These are phyloP conservation scores for Zelostemma sp. DNA, from an alignment of 1,140 invertebrate species.

Conservation along the genomic window DNA sequence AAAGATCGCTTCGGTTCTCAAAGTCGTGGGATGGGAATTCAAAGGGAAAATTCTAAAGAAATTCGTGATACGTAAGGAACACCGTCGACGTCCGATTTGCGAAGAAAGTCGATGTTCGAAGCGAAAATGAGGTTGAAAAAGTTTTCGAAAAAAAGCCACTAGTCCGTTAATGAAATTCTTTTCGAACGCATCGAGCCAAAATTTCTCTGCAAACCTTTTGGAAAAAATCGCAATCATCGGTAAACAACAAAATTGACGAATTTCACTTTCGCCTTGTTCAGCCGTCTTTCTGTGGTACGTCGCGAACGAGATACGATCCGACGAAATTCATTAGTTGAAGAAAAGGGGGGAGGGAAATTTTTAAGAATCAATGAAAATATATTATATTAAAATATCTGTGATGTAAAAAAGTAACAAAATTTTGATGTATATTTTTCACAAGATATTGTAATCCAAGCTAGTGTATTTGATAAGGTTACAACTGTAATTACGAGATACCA, in stretches of 20 bases:
- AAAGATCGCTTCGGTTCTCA: not conserved
- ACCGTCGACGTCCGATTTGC: slow-evolving; percentile 21
- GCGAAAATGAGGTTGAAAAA: not conserved
- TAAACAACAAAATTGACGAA: not conserved
- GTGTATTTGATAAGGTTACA: slow-evolving; percentile 67
- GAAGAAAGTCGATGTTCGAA: slow-evolving; percentile 13
- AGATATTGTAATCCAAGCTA: slow-evolving; percentile 69
- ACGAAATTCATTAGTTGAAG: slow-evolving; percentile 53
- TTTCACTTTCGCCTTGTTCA: not conserved
- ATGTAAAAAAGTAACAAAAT: slow-evolving; percentile 72
- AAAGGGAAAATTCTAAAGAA: not conserved
- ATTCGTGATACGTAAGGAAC: slow-evolving; percentile 1
- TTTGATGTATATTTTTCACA: slow-evolving; percentile 72
- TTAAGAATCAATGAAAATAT: slow-evolving; percentile 69
- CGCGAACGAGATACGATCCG: slow-evolving; percentile 34
- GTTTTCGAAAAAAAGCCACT: not conserved
- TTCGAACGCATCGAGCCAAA: too few relatives aligned
- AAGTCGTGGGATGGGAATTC: not conserved
- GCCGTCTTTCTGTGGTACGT: slow-evolving; percentile 40
- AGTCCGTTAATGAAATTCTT: too few relatives aligned
- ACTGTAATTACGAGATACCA: slow-evolving; percentile 61
- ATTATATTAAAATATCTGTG: slow-evolving; percentile 72
- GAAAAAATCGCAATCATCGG: not conserved
- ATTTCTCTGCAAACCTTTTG: not conserved
- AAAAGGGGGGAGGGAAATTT: slow-evolving; percentile 61